A percentile compares a stretch with the other conserved stretches of the same genome.
Conservation (phyloP, 2,888 invertebrate genomes). For the Agriopis marginaria region DNA sequence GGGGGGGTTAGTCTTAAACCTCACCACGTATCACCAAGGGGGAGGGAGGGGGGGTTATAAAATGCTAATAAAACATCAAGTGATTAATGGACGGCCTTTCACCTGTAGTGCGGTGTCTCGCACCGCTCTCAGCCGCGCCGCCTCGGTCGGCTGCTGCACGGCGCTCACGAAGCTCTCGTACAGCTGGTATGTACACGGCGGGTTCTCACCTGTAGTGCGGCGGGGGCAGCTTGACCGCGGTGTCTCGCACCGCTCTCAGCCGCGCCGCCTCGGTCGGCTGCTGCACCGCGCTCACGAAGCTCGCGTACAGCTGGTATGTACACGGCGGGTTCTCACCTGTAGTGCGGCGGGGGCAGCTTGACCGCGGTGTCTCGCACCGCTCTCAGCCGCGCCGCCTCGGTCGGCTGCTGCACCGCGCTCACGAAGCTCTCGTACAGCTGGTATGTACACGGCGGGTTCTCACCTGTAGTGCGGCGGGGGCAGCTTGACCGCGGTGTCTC, state of each 20-base stretch:
- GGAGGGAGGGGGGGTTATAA: too few relatives aligned
- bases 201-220: slow-evolving; percentile 95
- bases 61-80: too few relatives aligned
- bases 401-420: slow-evolving; percentile 91
- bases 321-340: slow-evolving; percentile 92
- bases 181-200: not conserved
- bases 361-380: too few relatives aligned
- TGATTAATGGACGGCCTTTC: slow-evolving; percentile 85
- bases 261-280: slow-evolving; percentile 86
- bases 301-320: slow-evolving; percentile 98
- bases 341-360: slow-evolving; percentile 95
- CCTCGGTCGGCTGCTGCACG: slow-evolving; percentile 89
- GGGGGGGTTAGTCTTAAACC: too few relatives aligned
- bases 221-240: slow-evolving; percentile 97
- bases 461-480: slow-evolving; percentile 99
- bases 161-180: slow-evolving; percentile 96
- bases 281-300: slow-evolving; percentile 96
- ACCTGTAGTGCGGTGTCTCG: slow-evolving; percentile 99
- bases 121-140: slow-evolving; percentile 88
- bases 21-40: too few relatives aligned
- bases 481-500: slow-evolving; percentile 96
- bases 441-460: not conserved
- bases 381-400: slow-evolving; percentile 88
- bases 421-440: slow-evolving; percentile 93
- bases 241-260: slow-evolving; percentile 93